A percentile compares a stretch with the other conserved stretches of the same genome.
phyloP scores from a whole-genome alignment of 2,113 vertebrate genomes.

The Oenanthe oenanthe region DNA sequence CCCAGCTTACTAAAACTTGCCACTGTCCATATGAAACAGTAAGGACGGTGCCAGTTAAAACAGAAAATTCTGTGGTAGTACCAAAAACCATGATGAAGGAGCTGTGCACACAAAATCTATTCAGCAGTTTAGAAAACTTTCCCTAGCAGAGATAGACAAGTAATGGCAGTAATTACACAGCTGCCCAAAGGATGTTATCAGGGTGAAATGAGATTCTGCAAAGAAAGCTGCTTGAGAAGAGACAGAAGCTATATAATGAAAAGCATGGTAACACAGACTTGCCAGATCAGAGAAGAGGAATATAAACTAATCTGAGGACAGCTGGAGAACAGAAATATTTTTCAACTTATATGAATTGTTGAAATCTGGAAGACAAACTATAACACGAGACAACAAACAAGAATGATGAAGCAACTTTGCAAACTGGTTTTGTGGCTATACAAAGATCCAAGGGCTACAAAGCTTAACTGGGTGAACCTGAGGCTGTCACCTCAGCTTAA shows the following conservation, averaged over 20 bases:
- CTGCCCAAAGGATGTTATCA: background rate
- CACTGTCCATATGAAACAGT: background rate
- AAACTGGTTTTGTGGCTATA: background rate
- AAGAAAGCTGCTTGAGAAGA: background rate
- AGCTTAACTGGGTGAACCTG: background rate
- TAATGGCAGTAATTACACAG: background rate
- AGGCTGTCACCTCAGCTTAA: background rate
- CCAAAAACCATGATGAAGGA: background rate
- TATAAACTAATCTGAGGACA: background rate
- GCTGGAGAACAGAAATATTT: background rate
- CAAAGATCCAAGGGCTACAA: background rate
- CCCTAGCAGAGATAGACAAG: background rate
- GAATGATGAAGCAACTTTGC: background rate
- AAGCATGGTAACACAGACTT: background rate
- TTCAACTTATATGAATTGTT: background rate
- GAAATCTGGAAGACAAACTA: background rate
- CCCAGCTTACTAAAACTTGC: background rate
- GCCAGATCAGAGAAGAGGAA: background rate
- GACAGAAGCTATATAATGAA: background rate
- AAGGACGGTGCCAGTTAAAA: background rate
- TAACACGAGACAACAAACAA: rapidly evolving
- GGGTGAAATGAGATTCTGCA: background rate
- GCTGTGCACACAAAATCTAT: background rate
- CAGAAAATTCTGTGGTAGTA: background rate
- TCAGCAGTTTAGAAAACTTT: background rate